Percentiles rank a stretch among this genome's conserved stretches.
Conservation (phyloP, 2,888 invertebrate genomes). For the Zele albiditarsus region DNA sequence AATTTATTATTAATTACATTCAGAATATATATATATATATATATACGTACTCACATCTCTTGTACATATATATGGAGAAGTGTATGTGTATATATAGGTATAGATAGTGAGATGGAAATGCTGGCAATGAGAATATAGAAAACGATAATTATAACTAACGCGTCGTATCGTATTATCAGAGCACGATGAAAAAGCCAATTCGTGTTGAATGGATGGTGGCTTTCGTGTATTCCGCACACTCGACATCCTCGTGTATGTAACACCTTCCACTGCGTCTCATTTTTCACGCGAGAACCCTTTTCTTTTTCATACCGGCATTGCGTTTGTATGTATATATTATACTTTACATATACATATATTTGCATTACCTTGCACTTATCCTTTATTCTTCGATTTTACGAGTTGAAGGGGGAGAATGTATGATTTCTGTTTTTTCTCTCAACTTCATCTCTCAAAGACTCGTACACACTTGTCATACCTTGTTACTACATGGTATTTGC, state of each 20-base stretch:
- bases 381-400: conserved; percentile 27
- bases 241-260: conserved; percentile 15
- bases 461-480: conserved; percentile 64
- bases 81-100: neutral
- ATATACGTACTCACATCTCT: neutral
- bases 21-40: neutral
- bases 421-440: conserved; percentile 9
- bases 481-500: conserved; percentile 72
- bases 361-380: conserved; percentile 20
- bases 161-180: conserved; percentile 64
- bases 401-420: neutral
- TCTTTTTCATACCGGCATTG: neutral
- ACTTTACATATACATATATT: neutral
- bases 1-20: conserved; percentile 39
- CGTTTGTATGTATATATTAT: neutral
- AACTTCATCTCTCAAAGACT: conserved; percentile 43
- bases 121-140: conserved; percentile 31
- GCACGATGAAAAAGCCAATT: conserved; percentile 61
- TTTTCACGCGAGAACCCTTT: conserved; percentile 22
- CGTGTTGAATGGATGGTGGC: conserved; percentile 46
- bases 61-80: too few species aligned
- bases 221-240: conserved; percentile 36
- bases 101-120: conserved; percentile 2
- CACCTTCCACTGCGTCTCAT: conserved; percentile 27
- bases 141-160: conserved; percentile 64